Base-by-base conservation (phyloP, 1,140 invertebrate genomes). In the Armadillidium nasatum region DNA sequence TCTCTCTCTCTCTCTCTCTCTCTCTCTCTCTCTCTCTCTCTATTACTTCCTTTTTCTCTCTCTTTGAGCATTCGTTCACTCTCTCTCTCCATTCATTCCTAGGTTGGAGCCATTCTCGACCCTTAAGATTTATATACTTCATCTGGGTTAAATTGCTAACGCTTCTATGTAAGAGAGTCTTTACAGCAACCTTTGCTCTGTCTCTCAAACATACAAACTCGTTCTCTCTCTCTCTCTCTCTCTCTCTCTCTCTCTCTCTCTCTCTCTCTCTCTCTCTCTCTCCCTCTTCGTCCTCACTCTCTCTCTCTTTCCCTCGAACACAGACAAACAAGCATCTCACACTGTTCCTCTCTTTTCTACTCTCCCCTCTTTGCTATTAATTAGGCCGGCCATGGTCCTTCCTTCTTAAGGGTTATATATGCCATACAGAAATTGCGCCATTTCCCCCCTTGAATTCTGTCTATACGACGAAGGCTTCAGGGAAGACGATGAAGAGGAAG, bases 101-200 rank as follows among this genome's bases (percentile, higher is more conserved):
- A 33, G 33, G 33, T 19, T 60, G 11, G 50, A 60, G 19, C 50
- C 50, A 60, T 60, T 60, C 7, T 60, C 50, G 50, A 1, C 50
- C 50, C 50, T 60, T 60, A 60, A 60, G 50, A 60, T 60, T 60
- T 60, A 60, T 60, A 60, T 60, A 15, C 50, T 60, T 60, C 50
- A 60, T 60, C 50, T 60, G 50, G 50, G 50, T 19, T 60, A 60
- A 60, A 60, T 60, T 60, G 50, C 50, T 15, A 60, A 15, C 11
- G 50, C 50, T 15, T 60, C 50, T 60, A 13, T 60, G 50, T 19
- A 60, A 60, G 33, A 33, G 33, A 60, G 50, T 3, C 2, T 60
- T 60, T 60, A 60, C 19, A 60, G 50, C 50, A 19, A 60, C 50
- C 50, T 60, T 60, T 60, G 50, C 50, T 60, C 33, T 33, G 33